These are phyloP conservation scores for Tragelaphus imberbis DNA, from an alignment of 2,113 vertebrate species.

Conservation along the genomic window DNA sequence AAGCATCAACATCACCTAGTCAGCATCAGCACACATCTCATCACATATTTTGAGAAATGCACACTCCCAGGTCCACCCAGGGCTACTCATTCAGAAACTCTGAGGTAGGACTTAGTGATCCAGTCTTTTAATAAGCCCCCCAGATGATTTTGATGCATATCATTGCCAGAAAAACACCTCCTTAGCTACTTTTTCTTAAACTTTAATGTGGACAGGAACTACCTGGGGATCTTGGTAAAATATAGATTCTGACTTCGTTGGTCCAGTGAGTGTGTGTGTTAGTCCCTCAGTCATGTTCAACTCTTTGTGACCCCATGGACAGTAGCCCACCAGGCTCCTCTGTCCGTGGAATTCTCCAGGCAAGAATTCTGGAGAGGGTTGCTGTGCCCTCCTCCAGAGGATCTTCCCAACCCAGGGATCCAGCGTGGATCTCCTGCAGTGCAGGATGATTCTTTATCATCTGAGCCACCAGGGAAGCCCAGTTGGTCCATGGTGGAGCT, in stretches of 20 bases:
- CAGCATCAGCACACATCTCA: not conserved
- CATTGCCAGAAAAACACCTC: not conserved
- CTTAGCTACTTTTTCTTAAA: not conserved
- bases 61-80: not conserved
- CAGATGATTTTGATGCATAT: not conserved
- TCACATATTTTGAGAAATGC: not conserved
- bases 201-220: not conserved
- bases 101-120: not conserved
- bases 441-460: not conserved
- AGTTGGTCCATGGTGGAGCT: not conserved
- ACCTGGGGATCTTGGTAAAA: not conserved
- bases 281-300: not conserved
- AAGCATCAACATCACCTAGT: not conserved
- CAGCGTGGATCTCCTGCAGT: not conserved
- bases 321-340: not conserved
- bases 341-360: not conserved
- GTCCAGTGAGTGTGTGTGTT: not conserved
- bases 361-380: not conserved
- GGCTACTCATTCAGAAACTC: not conserved
- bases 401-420: not conserved
- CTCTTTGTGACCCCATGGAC: not conserved
- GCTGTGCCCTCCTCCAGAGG: not conserved
- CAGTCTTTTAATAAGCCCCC: not conserved
- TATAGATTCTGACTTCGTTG: not conserved
- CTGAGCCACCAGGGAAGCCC: not conserved